Percentiles rank a stretch among this genome's conserved stretches.
Conservation (phyloP, 2,797 vertebrate species). For the Otus scops region DNA sequence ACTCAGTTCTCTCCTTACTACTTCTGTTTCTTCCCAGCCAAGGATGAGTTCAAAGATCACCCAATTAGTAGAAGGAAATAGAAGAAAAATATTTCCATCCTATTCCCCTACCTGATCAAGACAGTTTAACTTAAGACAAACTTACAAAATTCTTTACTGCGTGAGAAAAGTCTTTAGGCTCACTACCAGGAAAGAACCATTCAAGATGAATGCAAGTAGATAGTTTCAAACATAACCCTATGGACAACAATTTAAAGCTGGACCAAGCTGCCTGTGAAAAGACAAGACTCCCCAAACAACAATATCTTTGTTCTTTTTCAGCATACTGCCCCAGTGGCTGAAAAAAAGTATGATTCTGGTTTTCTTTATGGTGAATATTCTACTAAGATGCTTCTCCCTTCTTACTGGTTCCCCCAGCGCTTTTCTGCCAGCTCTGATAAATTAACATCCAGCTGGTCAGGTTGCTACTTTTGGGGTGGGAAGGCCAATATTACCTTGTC, state of each 20-base stretch:
- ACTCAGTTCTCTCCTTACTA: not conserved
- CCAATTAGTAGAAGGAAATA: not conserved
- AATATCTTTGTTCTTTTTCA: not conserved
- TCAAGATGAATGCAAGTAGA: not conserved
- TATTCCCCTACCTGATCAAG: not conserved
- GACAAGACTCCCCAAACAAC: not conserved
- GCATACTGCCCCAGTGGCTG: not conserved
- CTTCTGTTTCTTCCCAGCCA: not conserved
- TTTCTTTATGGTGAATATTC: not conserved
- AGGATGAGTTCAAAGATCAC: not conserved
- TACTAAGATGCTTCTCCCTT: not conserved
- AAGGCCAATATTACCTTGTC: slow-evolving; percentile 2
- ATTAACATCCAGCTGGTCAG: not conserved
- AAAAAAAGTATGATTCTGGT: not conserved
- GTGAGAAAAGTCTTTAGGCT: not conserved
- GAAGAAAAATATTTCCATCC: not conserved
- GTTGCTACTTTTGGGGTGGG: not conserved
- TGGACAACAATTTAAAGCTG: not conserved
- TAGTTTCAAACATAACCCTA: not conserved
- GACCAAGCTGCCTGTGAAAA: not conserved
- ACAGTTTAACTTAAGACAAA: not conserved
- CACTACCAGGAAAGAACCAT: not conserved
- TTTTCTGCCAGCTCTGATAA: not conserved
- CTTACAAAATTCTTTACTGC: not conserved
- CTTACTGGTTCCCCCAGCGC: not conserved